phyloP scores from a whole-genome alignment of 2,113 vertebrate genomes.

The Ictalurus furcatus region DNA sequence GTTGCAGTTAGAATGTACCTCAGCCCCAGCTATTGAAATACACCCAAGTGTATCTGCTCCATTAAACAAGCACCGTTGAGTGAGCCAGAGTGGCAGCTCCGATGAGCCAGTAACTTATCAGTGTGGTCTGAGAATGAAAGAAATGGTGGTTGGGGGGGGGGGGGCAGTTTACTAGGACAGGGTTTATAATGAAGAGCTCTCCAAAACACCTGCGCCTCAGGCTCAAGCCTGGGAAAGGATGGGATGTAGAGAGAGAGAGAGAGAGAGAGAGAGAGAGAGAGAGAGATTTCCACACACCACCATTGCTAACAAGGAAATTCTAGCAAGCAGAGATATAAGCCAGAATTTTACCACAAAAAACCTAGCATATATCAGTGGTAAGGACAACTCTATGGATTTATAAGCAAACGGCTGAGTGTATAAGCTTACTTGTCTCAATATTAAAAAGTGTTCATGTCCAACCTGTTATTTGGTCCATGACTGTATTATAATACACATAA shows the following conservation, averaged over 20 bases:
- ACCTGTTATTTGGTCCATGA: neutral
- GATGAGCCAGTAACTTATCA: constrained; percentile 38
- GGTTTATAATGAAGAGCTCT: constrained; percentile 34
- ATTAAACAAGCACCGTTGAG: constrained; percentile 29
- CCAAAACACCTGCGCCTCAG: constrained; percentile 35
- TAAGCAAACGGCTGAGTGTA: neutral
- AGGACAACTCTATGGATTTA: neutral
- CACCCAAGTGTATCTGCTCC: constrained; percentile 19
- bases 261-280: neutral
- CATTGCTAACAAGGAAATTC: neutral
- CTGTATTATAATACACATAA: neutral
- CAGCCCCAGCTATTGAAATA: constrained; percentile 5
- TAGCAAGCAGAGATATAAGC: neutral
- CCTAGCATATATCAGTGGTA: neutral
- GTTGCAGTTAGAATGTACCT: neutral
- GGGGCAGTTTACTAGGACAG: constrained; percentile 16
- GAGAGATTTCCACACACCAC: neutral
- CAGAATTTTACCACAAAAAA: neutral
- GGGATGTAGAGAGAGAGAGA: neutral
- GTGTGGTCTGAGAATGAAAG: constrained; percentile 6
- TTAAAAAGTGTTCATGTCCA: neutral
- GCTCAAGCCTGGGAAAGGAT: constrained; percentile 13
- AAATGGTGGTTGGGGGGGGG: neutral
- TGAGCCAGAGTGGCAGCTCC: constrained; percentile 29
- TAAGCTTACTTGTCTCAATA: neutral